phyloP scores from a whole-genome alignment of 2,797 vertebrate genomes.

The Oryzias sinensis region DNA sequence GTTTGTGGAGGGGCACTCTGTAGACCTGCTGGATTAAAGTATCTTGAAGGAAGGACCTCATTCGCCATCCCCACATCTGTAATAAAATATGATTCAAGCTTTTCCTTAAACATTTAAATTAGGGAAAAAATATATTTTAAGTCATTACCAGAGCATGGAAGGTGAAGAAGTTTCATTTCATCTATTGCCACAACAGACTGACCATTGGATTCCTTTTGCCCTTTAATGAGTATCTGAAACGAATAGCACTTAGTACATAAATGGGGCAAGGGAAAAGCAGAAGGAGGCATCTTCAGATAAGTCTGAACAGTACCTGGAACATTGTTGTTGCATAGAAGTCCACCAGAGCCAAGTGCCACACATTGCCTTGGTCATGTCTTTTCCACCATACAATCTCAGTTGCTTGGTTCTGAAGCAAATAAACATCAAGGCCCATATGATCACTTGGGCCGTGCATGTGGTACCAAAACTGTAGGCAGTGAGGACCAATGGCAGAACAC shows the following conservation, averaged over 20 bases:
- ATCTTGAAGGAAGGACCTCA: conserved; percentile 1
- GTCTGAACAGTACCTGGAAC: conserved; percentile 13
- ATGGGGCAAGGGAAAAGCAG: too few relatives aligned
- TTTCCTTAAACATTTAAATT: background rate
- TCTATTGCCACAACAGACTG: conserved; percentile 79
- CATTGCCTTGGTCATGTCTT: conserved; percentile 71
- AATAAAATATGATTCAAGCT: background rate
- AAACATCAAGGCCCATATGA: conserved; percentile 74
- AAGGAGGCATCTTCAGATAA: background rate
- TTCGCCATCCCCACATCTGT: conserved; percentile 8
- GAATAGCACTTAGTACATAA: too few relatives aligned
- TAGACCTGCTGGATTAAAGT: conserved; percentile 3
- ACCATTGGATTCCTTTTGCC: conserved; percentile 66
- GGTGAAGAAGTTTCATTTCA: conserved; percentile 70
- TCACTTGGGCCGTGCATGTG: conserved; percentile 76
- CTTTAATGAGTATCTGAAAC: conserved; percentile 76
- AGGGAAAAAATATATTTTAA: background rate
- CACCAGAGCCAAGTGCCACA: conserved; percentile 70
- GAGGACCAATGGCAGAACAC: conserved; percentile 61
- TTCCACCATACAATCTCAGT: conserved; percentile 53
- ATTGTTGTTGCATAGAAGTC: conserved; percentile 45
- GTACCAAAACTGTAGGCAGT: conserved; percentile 82
- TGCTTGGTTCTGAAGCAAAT: conserved; percentile 54
- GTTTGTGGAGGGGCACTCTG: conserved; percentile 4
- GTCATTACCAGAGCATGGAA: conserved; percentile 71